Conservation (phyloP, 2,888 invertebrate genomes). For the Strigamia crassipes region DNA sequence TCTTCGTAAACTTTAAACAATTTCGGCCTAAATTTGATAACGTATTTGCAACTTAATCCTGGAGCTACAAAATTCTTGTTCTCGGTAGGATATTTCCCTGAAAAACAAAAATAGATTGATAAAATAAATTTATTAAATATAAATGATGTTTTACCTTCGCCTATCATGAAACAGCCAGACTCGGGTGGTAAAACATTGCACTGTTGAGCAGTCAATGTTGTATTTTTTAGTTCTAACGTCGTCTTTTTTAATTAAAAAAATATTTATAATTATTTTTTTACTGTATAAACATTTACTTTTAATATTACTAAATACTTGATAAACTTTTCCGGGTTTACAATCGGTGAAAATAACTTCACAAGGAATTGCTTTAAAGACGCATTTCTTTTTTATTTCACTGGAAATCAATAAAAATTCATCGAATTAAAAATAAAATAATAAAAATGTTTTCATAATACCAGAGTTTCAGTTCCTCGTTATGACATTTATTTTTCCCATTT, state of each 20-base stretch:
- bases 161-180: not conserved
- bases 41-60: not conserved
- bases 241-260: not conserved
- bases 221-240: not conserved
- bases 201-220: not conserved
- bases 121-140: no score
- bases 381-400: not conserved
- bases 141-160: not conserved
- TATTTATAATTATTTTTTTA: not conserved
- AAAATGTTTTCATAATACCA: no score
- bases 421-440: no score
- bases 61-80: slow-evolving; percentile 2
- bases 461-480: not conserved
- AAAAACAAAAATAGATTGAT: not conserved
- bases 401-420: no score
- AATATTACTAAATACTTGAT: not conserved
- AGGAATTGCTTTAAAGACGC: not conserved
- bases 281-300: not conserved
- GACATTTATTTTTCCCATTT: not conserved
- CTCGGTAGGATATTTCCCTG: not conserved
- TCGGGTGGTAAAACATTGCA: not conserved
- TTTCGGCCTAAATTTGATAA: not conserved
- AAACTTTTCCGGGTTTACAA: not conserved
- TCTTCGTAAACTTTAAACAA: not conserved
- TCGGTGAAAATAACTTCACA: not conserved